phyloP scores from a whole-genome alignment of 2,113 vertebrate genomes.

The Mus spicilegus region DNA sequence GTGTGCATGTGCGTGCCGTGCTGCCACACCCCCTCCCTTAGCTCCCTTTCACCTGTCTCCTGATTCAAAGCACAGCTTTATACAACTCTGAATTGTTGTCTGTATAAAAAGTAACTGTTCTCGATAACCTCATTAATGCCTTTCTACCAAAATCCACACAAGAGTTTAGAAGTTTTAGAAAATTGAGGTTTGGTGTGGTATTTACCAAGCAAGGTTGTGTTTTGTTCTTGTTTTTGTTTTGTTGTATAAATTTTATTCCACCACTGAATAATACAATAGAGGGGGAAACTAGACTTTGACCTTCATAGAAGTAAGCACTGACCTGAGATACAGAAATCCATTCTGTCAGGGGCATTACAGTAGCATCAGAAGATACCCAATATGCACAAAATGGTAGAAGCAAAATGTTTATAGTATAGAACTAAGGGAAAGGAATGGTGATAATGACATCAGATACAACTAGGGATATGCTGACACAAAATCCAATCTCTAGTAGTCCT shows the following conservation, averaged over 20 bases:
- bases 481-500: not conserved
- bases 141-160: slow-evolving; percentile 86
- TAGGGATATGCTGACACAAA: not conserved
- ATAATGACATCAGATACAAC: not conserved
- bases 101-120: slow-evolving; percentile 89
- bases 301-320: slow-evolving; percentile 46
- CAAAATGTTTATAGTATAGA: not conserved
- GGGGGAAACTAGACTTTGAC: slow-evolving; percentile 17
- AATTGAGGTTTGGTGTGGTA: slow-evolving; percentile 51
- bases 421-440: not conserved
- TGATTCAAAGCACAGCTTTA: slow-evolving; percentile 81
- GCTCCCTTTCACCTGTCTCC: slow-evolving; percentile 79
- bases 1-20: too few species aligned
- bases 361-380: slow-evolving; percentile 38
- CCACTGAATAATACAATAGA: slow-evolving; percentile 37
- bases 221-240: not conserved
- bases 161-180: slow-evolving; percentile 73
- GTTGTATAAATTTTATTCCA: not conserved
- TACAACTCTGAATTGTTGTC: slow-evolving; percentile 48
- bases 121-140: slow-evolving; percentile 87
- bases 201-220: slow-evolving; percentile 65
- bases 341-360: not conserved
- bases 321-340: not conserved
- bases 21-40: not conserved
- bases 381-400: not conserved